These are phyloP conservation scores for Drosophila conformis DNA, from an alignment of 2,888 invertebrate species.

Conservation along the genomic window DNA sequence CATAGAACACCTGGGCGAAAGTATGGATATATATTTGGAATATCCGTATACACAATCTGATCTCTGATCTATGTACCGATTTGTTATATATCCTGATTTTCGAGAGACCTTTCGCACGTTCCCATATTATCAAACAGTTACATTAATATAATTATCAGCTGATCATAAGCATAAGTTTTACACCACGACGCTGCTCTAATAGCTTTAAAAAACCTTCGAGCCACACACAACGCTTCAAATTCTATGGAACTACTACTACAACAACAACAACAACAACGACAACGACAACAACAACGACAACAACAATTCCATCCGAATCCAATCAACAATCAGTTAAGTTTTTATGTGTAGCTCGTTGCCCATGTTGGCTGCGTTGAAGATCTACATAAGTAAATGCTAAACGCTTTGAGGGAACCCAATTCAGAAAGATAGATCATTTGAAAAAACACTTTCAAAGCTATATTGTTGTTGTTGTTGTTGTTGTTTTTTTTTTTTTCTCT, in stretches of 20 bases:
- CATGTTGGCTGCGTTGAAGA: slow-evolving; percentile 7
- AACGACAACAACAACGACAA: not conserved
- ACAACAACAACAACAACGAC: not conserved
- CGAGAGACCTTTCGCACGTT: not conserved
- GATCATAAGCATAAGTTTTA: not conserved
- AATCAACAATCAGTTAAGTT: slow-evolving; percentile 37
- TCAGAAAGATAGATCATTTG: slow-evolving; percentile 36
- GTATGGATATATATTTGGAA: not conserved
- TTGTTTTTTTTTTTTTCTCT: not conserved
- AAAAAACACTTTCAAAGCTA: slow-evolving; percentile 44
- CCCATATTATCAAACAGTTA: not conserved
- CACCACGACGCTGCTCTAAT: not conserved
- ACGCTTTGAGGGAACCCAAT: slow-evolving; percentile 11
- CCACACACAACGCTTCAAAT: slow-evolving; percentile 31
- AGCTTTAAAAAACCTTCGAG: slow-evolving; percentile 7
- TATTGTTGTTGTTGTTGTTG: slow-evolving; percentile 8
- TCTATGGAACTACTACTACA: slow-evolving; percentile 11
- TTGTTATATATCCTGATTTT: not conserved
- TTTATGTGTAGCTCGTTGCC: slow-evolving; percentile 28
- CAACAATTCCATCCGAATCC: slow-evolving; percentile 16
- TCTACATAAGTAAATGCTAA: slow-evolving; percentile 37
- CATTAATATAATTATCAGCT: not conserved
- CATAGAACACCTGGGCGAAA: not conserved
- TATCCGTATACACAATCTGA: not conserved
- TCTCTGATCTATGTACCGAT: not conserved